These are phyloP conservation scores for Sitobion miscanthi DNA, from an alignment of 1,140 invertebrate genomes.

Conservation along the genomic window DNA sequence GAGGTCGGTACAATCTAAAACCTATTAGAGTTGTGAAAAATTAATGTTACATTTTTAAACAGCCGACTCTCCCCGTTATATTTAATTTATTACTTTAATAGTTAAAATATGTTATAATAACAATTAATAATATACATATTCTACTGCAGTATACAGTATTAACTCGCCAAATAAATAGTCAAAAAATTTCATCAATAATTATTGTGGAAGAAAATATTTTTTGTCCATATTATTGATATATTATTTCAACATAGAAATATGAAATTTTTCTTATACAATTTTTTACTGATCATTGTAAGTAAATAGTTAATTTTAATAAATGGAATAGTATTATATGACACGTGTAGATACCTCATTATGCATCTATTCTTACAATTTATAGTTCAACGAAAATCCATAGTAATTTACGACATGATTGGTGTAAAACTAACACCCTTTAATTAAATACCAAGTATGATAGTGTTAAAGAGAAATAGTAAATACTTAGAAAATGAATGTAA, in stretches of 20 bases:
- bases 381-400: no score
- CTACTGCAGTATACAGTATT: background rate
- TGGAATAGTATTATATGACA: background rate
- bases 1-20: background rate
- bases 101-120: no score
- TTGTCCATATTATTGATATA: no score
- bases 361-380: no score
- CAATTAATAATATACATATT: background rate
- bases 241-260: background rate
- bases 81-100: no score
- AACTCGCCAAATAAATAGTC: background rate
- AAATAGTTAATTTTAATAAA: background rate
- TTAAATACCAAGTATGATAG: background rate
- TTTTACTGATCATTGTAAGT: background rate
- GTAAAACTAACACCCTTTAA: no score
- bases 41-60: background rate
- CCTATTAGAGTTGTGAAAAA: background rate
- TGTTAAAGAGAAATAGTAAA: background rate
- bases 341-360: background rate
- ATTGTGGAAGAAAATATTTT: no score
- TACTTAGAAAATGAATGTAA: background rate
- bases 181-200: background rate
- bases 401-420: no score
- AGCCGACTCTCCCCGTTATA: background rate
- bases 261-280: background rate